Evolutionary conservation across 2,888 invertebrate species (phyloP), one percentile per base, ranked within the genome.

Genomic region (Xanthorhoe designata): DNA sequence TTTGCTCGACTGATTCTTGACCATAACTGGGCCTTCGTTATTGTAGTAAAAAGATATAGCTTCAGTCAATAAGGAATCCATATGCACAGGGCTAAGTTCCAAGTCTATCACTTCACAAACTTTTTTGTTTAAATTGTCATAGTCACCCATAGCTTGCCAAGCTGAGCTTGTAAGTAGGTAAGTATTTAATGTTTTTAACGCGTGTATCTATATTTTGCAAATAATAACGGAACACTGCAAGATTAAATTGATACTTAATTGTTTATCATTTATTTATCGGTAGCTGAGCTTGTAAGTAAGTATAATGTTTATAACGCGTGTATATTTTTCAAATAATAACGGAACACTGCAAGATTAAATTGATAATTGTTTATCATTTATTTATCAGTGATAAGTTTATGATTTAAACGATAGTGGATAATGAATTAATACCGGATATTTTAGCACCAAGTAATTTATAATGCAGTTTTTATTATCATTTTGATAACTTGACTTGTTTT

Each of bases 181-280:
- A n/a, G n/a, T n/a, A n/a, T n/a, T n/a, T 53, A 42, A 38, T 47
- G 9, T n/a, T n/a, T n/a, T n/a, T 24, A 3, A 15, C 19, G 17
- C 29, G 19, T 60, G 49, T 18, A 42, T 42, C 10, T n/a, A n/a
- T n/a, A n/a, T 32, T 13, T 45, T 24, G 24, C 29, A 53, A 45
- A 17, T 53, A 56, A 10, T 45, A 42, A 35, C 13, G 10, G 13
- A 15, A 53, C 35, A 64, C 63, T 68, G 53, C 19, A 32, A 32
- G 60, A 64, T 63, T 64, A 60, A 2, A 24, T 35, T 4, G 60
- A 68, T 61, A n/a, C n/a, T n/a, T n/a, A 68, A 65, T 64, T 47
- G 59, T 60, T 60, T 64, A 68, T 61, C 63, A 29, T 13, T 52
- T 15, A 7, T 18, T 15, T 64, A 64, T 64, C 64, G 42, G 19